Percentiles rank a stretch among this genome's conserved stretches.
Conservation (phyloP, 1,140 invertebrate species). For the Drosophila grimshawi region DNA sequence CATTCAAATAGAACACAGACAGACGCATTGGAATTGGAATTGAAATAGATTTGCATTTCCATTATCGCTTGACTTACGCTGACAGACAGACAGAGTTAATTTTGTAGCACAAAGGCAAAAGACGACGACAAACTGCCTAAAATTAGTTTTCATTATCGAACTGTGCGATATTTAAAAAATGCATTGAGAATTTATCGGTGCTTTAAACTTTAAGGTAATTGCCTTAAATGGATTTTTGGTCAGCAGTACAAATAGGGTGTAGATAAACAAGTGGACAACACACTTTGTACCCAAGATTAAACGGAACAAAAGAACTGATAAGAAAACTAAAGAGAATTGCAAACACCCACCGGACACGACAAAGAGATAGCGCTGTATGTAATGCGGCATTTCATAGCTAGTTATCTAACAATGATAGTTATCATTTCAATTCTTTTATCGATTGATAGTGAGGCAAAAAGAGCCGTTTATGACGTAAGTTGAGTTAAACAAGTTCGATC, state of each 20-base stretch:
- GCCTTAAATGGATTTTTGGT: constrained; percentile 1
- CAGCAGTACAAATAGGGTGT: too few species aligned
- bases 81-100: constrained; percentile 9
- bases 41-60: constrained; percentile 52
- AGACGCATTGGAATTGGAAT: background rate
- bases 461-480: constrained; percentile 72
- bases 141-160: constrained; percentile 42
- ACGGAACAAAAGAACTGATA: constrained; percentile 2
- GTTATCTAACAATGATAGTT: constrained; percentile 7
- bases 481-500: constrained; percentile 59
- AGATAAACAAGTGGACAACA: background rate
- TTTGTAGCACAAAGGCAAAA: constrained; percentile 9
- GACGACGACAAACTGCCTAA: constrained; percentile 9
- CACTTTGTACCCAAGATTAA: constrained; percentile 24
- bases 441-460: constrained; percentile 9
- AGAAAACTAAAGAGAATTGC: constrained; percentile 14
- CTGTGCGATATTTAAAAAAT: constrained; percentile 11
- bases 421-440: constrained; percentile 26
- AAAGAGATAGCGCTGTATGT: constrained; percentile 12
- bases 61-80: constrained; percentile 45
- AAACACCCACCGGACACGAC: constrained; percentile 23
- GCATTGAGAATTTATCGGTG: constrained; percentile 13
- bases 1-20: constrained; percentile 28
- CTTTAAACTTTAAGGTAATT: background rate
- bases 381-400: constrained; percentile 30